Conservation (phyloP, 2,113 vertebrate species). For the Grammomys dolichurus region DNA sequence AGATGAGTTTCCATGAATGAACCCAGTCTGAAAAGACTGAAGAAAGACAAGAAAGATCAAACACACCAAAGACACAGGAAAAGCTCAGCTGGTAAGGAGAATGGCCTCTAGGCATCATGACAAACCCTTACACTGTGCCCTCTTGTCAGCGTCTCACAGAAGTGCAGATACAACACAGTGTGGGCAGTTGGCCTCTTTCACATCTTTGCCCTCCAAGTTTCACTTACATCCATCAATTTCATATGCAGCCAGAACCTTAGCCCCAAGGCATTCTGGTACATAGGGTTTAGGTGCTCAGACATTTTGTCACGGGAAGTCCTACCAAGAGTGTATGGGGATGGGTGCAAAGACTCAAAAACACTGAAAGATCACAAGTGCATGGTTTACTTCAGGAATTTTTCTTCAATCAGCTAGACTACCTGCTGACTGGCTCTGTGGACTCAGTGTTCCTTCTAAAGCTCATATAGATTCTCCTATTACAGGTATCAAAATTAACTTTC, state of each 20-base stretch:
- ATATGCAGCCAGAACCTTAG: not conserved
- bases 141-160: not conserved
- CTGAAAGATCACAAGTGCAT: not conserved
- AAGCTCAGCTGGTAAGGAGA: not conserved
- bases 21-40: not conserved
- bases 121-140: not conserved
- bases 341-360: not conserved
- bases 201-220: not conserved
- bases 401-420: not conserved
- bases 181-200: not conserved
- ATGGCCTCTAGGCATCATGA: not conserved
- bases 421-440: not conserved
- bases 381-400: not conserved
- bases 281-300: not conserved
- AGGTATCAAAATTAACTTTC: slow-evolving; percentile 37
- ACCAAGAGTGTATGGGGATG: not conserved
- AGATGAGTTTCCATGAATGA: not conserved
- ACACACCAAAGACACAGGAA: not conserved
- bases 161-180: not conserved
- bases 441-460: not conserved
- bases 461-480: not conserved
- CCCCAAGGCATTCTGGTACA: not conserved
- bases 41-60: not conserved
- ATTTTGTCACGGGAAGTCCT: not conserved
- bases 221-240: not conserved